A percentile compares a stretch with the other conserved stretches of the same genome.
Conservation (phyloP, 2,888 invertebrate species). For the Hoplodrina blanda region DNA sequence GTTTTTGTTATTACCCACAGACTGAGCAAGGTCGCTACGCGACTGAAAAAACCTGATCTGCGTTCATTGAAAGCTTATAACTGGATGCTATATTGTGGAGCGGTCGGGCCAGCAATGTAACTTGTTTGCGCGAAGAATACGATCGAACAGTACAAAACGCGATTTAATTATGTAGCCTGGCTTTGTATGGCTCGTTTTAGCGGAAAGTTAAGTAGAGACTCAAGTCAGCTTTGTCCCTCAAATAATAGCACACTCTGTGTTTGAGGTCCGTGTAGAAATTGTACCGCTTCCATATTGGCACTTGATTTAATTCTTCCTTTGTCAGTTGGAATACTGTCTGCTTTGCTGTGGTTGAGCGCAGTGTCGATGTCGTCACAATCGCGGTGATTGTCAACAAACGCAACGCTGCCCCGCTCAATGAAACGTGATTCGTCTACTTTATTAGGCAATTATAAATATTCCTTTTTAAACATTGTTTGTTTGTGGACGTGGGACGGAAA, state of each 20-base stretch:
- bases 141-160: conserved; percentile 38
- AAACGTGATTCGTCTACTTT: conserved; percentile 78
- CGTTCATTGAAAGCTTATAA: conserved; percentile 57
- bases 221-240: conserved; percentile 42
- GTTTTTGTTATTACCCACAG: conserved; percentile 73
- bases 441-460: conserved; percentile 72
- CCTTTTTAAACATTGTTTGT: conserved; percentile 59
- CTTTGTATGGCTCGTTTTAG: conserved; percentile 56
- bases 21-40: conserved; percentile 71
- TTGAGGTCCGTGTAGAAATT: conserved; percentile 50
- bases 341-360: conserved; percentile 42
- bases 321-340: conserved; percentile 68
- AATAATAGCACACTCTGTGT: conserved; percentile 50
- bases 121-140: conserved; percentile 40
- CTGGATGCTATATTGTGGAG: conserved; percentile 41
- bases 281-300: conserved; percentile 51
- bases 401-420: conserved; percentile 70
- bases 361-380: conserved; percentile 79
- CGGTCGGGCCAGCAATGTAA: conserved; percentile 60
- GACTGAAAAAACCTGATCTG: conserved; percentile 47
- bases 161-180: conserved; percentile 56
- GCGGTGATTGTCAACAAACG: conserved; percentile 77
- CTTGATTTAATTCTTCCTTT: conserved; percentile 66
- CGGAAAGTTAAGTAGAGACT: conserved; percentile 45
- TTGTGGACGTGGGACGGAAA: conserved; percentile 39